Evolutionary conservation across 2,888 invertebrate species (phyloP).

Genomic region (Pyrgus malvae): DNA sequence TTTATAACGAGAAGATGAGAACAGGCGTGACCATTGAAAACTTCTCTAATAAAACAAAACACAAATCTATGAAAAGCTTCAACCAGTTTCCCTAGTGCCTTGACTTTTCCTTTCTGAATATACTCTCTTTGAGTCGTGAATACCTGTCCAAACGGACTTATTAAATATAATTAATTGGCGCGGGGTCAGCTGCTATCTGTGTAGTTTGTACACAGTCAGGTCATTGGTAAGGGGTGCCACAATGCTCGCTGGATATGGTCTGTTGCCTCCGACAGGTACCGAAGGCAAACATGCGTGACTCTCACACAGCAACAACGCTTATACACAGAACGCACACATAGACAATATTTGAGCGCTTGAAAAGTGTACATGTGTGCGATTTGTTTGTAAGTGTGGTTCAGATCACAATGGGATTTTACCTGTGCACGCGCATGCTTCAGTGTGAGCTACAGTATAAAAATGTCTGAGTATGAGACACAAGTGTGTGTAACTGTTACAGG

Average conservation of each 20-base stretch:
- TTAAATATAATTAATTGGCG: neutral
- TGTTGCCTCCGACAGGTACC: slow-evolving; percentile 58
- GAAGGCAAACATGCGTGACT: slow-evolving; percentile 40
- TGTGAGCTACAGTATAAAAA: neutral
- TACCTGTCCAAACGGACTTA: too few species aligned
- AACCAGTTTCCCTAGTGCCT: too few species aligned
- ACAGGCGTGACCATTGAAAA: too few species aligned
- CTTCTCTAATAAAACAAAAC: too few species aligned
- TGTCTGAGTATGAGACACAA: slow-evolving; percentile 28
- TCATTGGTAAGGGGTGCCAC: slow-evolving; percentile 46
- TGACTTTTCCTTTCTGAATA: too few species aligned
- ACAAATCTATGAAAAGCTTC: too few species aligned
- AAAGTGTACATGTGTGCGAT: neutral
- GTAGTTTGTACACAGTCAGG: slow-evolving; percentile 28
- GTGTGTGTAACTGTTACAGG: slow-evolving; percentile 28
- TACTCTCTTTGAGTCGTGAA: too few species aligned
- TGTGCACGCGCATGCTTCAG: neutral
- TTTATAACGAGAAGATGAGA: too few species aligned
- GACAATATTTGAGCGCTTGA: neutral
- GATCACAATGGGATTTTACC: slow-evolving; percentile 3
- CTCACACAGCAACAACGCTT: slow-evolving; percentile 25
- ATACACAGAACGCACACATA: slow-evolving; percentile 11
- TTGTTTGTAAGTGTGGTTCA: slow-evolving; percentile 24
- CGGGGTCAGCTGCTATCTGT: neutral
- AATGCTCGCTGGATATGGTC: slow-evolving; percentile 49